These are phyloP conservation scores for Bugula neritina DNA, from an alignment of 2,888 invertebrate genomes.

Conservation along the genomic window DNA sequence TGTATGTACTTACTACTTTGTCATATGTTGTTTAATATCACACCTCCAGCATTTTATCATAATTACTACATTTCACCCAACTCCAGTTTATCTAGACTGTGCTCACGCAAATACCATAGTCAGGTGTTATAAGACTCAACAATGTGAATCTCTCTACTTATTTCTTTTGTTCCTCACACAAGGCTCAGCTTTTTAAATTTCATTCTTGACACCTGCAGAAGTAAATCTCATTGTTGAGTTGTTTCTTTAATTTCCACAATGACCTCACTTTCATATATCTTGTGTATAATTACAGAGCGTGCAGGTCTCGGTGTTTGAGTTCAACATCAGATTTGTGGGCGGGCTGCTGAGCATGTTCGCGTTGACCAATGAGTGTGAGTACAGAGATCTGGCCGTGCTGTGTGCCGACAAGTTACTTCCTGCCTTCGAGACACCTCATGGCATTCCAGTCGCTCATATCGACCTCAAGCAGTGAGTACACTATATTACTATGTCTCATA, in stretches of 20 bases:
- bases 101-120: too few relatives aligned
- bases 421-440: constrained; percentile 93
- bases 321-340: constrained; percentile 93
- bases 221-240: too few relatives aligned
- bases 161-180: too few relatives aligned
- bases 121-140: too few relatives aligned
- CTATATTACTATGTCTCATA: background rate
- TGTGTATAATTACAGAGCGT: constrained; percentile 64
- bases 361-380: constrained; percentile 73
- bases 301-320: constrained; percentile 95
- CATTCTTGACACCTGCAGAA: too few relatives aligned
- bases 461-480: constrained; percentile 76
- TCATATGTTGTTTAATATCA: background rate
- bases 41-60: too few relatives aligned
- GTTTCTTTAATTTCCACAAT: too few relatives aligned
- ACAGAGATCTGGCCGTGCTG: constrained; percentile 62
- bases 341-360: constrained; percentile 88
- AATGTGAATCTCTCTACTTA: too few relatives aligned
- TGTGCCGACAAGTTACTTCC: constrained; percentile 89
- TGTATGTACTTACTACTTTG: background rate
- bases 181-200: too few relatives aligned
- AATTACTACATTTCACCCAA: too few relatives aligned
- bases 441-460: constrained; percentile 88
- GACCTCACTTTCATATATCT: too few relatives aligned
- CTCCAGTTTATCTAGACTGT: too few relatives aligned